These are phyloP conservation scores for Laspeyria flexula DNA, from an alignment of 2,888 invertebrate genomes.

Conservation along the genomic window DNA sequence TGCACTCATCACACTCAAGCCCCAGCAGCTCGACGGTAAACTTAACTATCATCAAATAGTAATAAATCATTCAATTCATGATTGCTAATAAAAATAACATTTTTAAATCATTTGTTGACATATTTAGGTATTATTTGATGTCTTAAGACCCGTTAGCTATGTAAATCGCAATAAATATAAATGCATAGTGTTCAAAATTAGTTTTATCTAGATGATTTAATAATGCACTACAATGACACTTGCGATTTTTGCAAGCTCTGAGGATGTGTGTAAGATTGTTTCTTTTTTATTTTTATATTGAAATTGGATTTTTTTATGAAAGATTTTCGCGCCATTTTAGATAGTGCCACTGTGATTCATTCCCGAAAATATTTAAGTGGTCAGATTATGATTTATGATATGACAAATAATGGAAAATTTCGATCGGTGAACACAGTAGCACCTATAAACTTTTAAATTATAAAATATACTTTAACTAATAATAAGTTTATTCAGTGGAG, in stretches of 20 bases:
- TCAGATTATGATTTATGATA: background rate
- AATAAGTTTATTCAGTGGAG: too few relatives aligned
- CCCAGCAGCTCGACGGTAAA: slow-evolving; percentile 77
- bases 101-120: slow-evolving; percentile 31
- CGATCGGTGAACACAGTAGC: background rate
- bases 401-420: background rate
- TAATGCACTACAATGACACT: slow-evolving; percentile 17
- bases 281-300: slow-evolving; percentile 38
- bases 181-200: slow-evolving; percentile 51
- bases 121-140: slow-evolving; percentile 44
- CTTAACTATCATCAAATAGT: slow-evolving; percentile 26
- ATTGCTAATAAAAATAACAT: slow-evolving; percentile 43
- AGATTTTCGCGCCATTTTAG: slow-evolving; percentile 31
- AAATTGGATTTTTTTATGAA: slow-evolving; percentile 31
- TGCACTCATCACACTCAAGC: slow-evolving; percentile 87
- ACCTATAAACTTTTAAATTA: background rate
- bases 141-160: slow-evolving; percentile 42
- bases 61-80: slow-evolving; percentile 34
- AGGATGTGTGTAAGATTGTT: slow-evolving; percentile 23
- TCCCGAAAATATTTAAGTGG: slow-evolving; percentile 5
- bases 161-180: slow-evolving; percentile 48
- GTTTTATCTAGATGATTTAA: slow-evolving; percentile 39
- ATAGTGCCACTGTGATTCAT: slow-evolving; percentile 32
- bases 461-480: background rate
- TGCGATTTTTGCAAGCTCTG: slow-evolving; percentile 15